A percentile compares a stretch with the other conserved stretches of the same genome.
phyloP scores from a whole-genome alignment of 2,888 invertebrate genomes.

The Cremastobaeus sp. region DNA sequence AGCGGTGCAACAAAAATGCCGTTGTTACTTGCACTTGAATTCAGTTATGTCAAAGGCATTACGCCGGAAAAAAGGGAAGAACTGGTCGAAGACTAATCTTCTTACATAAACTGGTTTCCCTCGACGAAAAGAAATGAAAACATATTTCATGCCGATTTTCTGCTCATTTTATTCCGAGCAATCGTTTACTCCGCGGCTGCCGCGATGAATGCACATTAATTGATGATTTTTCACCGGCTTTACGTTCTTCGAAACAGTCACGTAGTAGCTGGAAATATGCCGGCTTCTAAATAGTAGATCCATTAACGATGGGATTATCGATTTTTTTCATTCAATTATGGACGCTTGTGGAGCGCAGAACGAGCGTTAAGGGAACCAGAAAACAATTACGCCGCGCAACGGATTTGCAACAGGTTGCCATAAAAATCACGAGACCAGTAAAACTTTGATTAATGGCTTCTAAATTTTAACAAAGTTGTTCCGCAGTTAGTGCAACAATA shows the following conservation, averaged over 20 bases:
- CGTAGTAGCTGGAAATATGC: slow-evolving; percentile 2
- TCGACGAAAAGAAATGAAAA: slow-evolving; percentile 48
- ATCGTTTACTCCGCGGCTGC: slow-evolving; percentile 35
- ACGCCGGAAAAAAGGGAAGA: slow-evolving; percentile 38
- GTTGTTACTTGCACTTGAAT: slow-evolving; percentile 45
- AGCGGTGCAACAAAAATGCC: slow-evolving; percentile 32
- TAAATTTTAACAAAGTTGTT: no score
- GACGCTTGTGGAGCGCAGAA: neutral
- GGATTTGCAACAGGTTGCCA: no score
- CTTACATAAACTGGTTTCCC: slow-evolving; percentile 55
- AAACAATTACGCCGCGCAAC: slow-evolving; percentile 10
- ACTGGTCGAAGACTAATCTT: slow-evolving; percentile 53
- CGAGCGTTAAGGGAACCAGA: neutral
- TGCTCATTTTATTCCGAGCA: slow-evolving; percentile 53
- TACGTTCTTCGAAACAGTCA: slow-evolving; percentile 16
- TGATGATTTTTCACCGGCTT: slow-evolving; percentile 41
- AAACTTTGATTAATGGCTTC: no score
- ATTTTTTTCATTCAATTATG: slow-evolving; percentile 31
- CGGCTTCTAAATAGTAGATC: slow-evolving; percentile 17
- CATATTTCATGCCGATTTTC: slow-evolving; percentile 56
- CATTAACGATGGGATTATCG: slow-evolving; percentile 23
- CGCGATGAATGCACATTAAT: slow-evolving; percentile 46
- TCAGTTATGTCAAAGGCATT: slow-evolving; percentile 49
- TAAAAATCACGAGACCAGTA: no score
- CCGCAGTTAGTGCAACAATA: no score